Evolutionary conservation across 2,888 invertebrate species (phyloP), one percentile per base, ranked within the genome.

Genomic region (Ormyrus labotus): DNA sequence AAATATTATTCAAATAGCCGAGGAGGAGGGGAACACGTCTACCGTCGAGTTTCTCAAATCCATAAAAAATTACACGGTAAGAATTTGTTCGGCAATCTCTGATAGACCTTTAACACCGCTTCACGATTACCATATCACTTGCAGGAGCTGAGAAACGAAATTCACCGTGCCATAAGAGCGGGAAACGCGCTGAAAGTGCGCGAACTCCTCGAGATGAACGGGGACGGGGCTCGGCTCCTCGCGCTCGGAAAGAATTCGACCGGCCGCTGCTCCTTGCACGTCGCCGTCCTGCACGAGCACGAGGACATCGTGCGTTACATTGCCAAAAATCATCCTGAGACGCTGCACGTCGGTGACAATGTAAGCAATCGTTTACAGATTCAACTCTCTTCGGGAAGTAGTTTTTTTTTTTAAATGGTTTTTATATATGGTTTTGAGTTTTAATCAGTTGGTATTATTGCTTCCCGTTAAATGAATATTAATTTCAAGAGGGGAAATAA

Each of bases 201-300:
- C 87, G 91, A 92, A 65, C 90, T 94, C 13, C 83, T 90, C 55
- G 91, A 91, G 72, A 92, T 91, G 85, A 92, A 92, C 73, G 92
- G 92, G 19, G 92, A 92, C 1, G 93, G 93, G 77, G 92, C 92
- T 19, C 92, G 92, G 85, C 87, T 93, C 34, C 87, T 94, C 67
- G 93, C 93, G 0, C 91, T 92, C 63, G 93, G 93, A 0, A 95
- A 94, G 88, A 96, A 95, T 88, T 91, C 92, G n/a, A 93, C 93
- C 89, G 95, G 96, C 6, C 93, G 97, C 81, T 95, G 95, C 75
- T 93, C 97, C 0, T 92, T 98, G 34, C 98, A 98, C 88, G 94
- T 97, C 71, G 97, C 97, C 0, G 96, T 98, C 11, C 91, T 98
- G 10, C 95, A 95, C 78, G 96, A 97, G 86, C 94, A 96, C 75